Conservation (phyloP, 2,888 invertebrate species). For the Heliconius erato region DNA sequence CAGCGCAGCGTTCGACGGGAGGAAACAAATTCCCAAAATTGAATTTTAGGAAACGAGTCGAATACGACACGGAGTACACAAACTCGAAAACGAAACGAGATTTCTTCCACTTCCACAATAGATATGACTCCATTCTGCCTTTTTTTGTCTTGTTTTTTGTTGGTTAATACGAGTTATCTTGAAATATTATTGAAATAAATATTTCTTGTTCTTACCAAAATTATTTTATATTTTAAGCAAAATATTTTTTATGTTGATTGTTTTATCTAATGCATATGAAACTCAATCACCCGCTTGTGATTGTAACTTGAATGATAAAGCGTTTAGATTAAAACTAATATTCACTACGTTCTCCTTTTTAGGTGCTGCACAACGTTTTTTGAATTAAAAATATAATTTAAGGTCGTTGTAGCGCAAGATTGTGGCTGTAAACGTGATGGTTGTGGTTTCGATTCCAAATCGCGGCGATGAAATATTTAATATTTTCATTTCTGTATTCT, state of each 20-base stretch:
- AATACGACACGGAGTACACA: conserved; percentile 83
- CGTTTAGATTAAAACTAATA: not conserved
- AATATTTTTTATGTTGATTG: not conserved
- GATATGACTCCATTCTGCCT: conserved; percentile 62
- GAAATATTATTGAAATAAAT: not conserved
- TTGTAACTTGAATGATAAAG: not conserved
- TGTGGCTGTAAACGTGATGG: too few species aligned
- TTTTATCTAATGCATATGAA: not conserved
- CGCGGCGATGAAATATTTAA: too few species aligned
- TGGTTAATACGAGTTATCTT: not conserved
- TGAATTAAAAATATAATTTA: not conserved
- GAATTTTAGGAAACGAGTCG: conserved; percentile 86
- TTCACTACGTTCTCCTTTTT: not conserved
- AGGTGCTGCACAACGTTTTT: not conserved
- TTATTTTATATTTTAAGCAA: not conserved
- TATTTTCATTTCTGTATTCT: too few species aligned
- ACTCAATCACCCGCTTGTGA: not conserved
- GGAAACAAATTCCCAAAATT: conserved; percentile 86
- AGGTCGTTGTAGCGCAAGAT: too few species aligned
- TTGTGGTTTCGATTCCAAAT: too few species aligned
- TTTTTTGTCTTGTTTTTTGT: conserved; percentile 17
- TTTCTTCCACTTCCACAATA: conserved; percentile 82
- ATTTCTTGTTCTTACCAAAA: not conserved
- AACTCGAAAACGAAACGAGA: conserved; percentile 80
- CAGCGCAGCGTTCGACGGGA: conserved; percentile 77